Base-by-base conservation (phyloP, 2,888 invertebrate species). In the Incurvaria masculella region DNA sequence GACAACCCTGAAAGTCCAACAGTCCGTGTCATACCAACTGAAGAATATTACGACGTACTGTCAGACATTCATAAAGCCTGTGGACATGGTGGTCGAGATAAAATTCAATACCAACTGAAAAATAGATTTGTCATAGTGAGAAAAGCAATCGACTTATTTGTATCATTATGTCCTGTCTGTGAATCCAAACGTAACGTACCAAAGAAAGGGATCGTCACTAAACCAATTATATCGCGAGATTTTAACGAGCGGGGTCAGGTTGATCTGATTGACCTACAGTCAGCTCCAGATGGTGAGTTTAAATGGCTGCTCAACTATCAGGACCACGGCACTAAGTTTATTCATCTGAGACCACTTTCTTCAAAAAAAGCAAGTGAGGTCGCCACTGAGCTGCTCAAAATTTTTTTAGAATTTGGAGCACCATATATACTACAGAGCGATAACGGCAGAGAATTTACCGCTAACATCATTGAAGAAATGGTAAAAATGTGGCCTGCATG, bases 291-390 rank as follows among this genome's bases (percentile, higher is more conserved):
- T 52, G 57, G 57, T 4, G 57, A 62, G 18, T 66, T 57, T 52
- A 64, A 63, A 53, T 66, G 61, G 59, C 47, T 66, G 2, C 39
- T 66, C 19, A 55, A 57, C 20, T 65, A 63, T 48, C 63, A 65
- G 49, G 65, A 66, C 45, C 56, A 63, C 52, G 45, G 46, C 1
- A 64, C 63, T 26, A 68, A 66, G 57, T 65, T 61, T 57, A 20
- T 53, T 8, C 52, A 51, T 51, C 55, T 64, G n/a, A 51, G 59
- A 21, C 62, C 63, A 11, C 47, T 66, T n/a, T 55, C 44, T 46
- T 49, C 48, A 43, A 57, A 58, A 52, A 39, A 48, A 42, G 60
- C 58, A 42, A 52, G 45, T 40, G 62, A 56, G 56, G 59, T 65
- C 1, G 59, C 61, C 10, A 49, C 49, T 5, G 59, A 61, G 42